phyloP scores from a whole-genome alignment of 1,140 invertebrate genomes.

The Oppia nitens region DNA sequence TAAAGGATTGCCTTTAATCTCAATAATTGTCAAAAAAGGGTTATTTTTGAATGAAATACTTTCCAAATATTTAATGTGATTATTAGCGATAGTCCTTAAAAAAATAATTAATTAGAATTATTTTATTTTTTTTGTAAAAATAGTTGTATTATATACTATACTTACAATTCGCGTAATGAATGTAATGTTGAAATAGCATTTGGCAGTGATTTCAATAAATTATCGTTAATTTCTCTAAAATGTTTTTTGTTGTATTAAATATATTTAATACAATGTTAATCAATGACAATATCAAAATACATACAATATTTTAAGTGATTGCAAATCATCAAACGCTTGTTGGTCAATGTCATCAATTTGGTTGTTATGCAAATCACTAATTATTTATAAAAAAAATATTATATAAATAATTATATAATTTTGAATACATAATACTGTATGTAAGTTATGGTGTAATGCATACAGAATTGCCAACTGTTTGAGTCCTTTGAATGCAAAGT shows the following conservation, averaged over 20 bases:
- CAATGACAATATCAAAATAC: not conserved
- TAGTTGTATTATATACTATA: no score
- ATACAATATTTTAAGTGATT: not conserved
- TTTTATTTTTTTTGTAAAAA: not conserved
- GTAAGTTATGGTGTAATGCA: no score
- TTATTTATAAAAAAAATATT: no score
- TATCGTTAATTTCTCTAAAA: not conserved
- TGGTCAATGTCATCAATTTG: not conserved
- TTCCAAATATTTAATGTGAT: not conserved
- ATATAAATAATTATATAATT: no score
- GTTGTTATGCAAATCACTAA: constrained; percentile 5
- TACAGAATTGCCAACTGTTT: no score
- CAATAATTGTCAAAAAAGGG: constrained; percentile 24
- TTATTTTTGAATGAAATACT: constrained; percentile 22
- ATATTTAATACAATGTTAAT: not conserved
- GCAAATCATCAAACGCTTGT: not conserved
- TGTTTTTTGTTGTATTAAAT: not conserved
- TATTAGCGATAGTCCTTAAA: not conserved
- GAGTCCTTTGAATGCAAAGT: no score
- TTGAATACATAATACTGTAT: no score
- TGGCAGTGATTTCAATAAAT: not conserved
- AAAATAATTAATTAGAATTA: not conserved
- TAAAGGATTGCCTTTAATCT: constrained; percentile 29
- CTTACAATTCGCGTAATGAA: not conserved
- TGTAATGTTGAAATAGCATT: not conserved